These are phyloP conservation scores for Hylaea fasciaria DNA, from an alignment of 2,888 invertebrate genomes.

Conservation along the genomic window DNA sequence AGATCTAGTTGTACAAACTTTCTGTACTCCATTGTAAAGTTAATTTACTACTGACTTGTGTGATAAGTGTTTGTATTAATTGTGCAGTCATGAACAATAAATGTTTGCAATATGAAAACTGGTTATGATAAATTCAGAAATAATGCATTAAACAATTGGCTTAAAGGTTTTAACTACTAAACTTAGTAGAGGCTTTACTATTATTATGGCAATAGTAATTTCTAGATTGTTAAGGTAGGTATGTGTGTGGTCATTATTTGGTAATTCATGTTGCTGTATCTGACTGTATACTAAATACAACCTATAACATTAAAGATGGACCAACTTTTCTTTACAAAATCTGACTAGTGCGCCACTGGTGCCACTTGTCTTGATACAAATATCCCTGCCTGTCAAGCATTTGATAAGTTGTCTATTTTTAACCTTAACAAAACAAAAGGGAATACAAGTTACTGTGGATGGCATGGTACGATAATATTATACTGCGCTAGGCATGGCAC, in stretches of 20 bases:
- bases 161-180: slow-evolving; percentile 32
- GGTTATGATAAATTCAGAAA: slow-evolving; percentile 18
- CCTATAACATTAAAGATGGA: too few species aligned
- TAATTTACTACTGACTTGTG: slow-evolving; percentile 62
- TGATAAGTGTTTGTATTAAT: slow-evolving; percentile 52
- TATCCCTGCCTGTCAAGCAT: too few species aligned
- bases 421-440: too few species aligned
- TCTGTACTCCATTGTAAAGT: slow-evolving; percentile 53
- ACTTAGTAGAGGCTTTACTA: slow-evolving; percentile 35
- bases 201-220: slow-evolving; percentile 19
- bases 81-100: slow-evolving; percentile 57
- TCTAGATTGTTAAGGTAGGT: slow-evolving; percentile 18
- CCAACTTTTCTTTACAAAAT: too few species aligned
- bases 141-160: slow-evolving; percentile 8
- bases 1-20: slow-evolving; percentile 75
- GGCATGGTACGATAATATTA: too few species aligned
- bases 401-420: too few species aligned
- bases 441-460: too few species aligned
- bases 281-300: too few species aligned
- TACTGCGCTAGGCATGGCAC: too few species aligned
- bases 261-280: not conserved
- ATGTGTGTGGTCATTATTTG: not conserved
- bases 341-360: too few species aligned
- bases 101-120: slow-evolving; percentile 37
- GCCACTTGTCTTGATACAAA: too few species aligned